phyloP scores from a whole-genome alignment of 1,140 invertebrate genomes.

The Heliconius melpomene region DNA sequence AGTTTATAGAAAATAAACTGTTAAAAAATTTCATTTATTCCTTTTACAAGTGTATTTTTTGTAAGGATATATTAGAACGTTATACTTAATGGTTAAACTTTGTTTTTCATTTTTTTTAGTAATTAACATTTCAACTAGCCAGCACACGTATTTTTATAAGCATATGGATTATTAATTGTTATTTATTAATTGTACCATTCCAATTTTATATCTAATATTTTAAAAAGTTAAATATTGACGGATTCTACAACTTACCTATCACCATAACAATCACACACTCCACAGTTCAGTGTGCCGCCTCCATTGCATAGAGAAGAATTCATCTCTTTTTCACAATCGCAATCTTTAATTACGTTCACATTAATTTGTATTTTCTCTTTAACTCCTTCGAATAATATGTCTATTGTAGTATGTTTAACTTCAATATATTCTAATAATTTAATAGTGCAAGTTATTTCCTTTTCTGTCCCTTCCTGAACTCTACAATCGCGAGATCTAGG shows the following conservation, averaged over 20 bases:
- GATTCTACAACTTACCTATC: slow-evolving; percentile 79
- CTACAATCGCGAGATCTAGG: slow-evolving; percentile 31
- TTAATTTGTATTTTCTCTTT: slow-evolving; percentile 87
- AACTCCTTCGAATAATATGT: slow-evolving; percentile 82
- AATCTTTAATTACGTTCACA: slow-evolving; percentile 88
- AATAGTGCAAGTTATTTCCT: slow-evolving; percentile 45
- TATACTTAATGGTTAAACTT: no score
- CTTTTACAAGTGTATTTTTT: no score
- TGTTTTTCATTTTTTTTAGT: no score
- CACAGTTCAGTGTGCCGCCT: slow-evolving; percentile 84
- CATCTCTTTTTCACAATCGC: slow-evolving; percentile 78
- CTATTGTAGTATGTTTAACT: slow-evolving; percentile 39
- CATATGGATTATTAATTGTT: no score
- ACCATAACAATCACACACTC: slow-evolving; percentile 86
- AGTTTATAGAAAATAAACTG: no score
- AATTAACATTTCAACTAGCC: no score
- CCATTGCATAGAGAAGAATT: slow-evolving; percentile 71
- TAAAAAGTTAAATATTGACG: not conserved
- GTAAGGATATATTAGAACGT: no score
- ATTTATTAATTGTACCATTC: no score
- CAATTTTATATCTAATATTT: not conserved
- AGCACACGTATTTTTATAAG: no score
- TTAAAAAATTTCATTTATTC: no score
- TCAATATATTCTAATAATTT: slow-evolving; percentile 44
- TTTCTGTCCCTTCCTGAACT: slow-evolving; percentile 45